Base-by-base conservation (phyloP, 2,888 invertebrate genomes). In the Dolichopus griseipennis region DNA sequence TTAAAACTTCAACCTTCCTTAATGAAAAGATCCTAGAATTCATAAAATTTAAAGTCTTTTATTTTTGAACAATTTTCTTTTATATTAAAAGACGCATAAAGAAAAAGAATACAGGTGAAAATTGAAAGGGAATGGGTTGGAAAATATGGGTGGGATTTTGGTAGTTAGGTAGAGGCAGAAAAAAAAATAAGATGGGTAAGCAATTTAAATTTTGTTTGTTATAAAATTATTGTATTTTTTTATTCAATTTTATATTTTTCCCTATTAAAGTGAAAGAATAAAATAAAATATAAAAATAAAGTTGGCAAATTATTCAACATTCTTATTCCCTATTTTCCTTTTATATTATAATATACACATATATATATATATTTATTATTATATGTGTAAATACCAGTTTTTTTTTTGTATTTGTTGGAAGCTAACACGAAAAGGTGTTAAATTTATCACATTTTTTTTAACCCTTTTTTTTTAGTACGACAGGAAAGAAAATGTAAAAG, bases 141-240 rank as follows among this genome's bases (percentile, higher is more conserved):
- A 41, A 41, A 41, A 41, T 43, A 43, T 6, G 18, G n/a, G 18
- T 1, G 52, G 9, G 6, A n/a, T 52, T 52, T 5, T 18, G 18
- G 52, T 9, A 18, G 52, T 52, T 9, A 18, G 18, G n/a, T 7
- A 37, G 12, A 37, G 8, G 1, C 37, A 52, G 18, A 12, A n/a
- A 52, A 52, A n/a, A 41, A 41, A 41, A 15, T 2, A 52, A 52
- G 52, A 41, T 41, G 52, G 52, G 15, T 52, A 52, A 52, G 15
- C 52, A 52, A 52, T 52, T 52, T 52, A 52, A 52, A 52, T 52
- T 52, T 52, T 52, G 9, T 52, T 52, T n/a, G n/a, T n/a, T n/a
- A n/a, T n/a, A n/a, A n/a, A n/a, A n/a, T n/a, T n/a, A n/a, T n/a
- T n/a, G n/a, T n/a, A n/a, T n/a, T 52, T 52, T 41, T 15, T 41